phyloP scores from a whole-genome alignment of 2,113 vertebrate genomes.

The Zosterops japonicus region DNA sequence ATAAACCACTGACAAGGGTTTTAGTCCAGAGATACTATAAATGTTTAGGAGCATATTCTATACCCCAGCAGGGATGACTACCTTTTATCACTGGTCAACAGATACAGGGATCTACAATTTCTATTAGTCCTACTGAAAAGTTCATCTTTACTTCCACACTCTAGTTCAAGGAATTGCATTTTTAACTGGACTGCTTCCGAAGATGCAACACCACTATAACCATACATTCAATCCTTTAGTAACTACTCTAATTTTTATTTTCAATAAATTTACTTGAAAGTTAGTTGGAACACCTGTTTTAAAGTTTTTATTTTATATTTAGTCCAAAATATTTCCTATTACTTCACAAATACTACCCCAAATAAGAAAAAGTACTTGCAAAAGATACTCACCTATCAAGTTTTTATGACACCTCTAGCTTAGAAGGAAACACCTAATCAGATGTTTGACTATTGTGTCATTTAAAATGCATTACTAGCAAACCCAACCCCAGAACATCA shows the following conservation, averaged over 20 bases:
- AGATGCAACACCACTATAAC: not conserved
- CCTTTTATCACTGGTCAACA: not conserved
- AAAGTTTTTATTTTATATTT: not conserved
- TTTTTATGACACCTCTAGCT: not conserved
- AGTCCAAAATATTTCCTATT: slow-evolving; percentile 20
- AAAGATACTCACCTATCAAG: not conserved
- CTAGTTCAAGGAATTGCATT: not conserved
- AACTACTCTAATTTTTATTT: slow-evolving; percentile 12
- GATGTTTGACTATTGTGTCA: not conserved
- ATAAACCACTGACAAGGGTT: not conserved
- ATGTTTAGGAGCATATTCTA: not conserved
- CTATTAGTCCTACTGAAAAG: not conserved
- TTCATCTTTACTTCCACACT: not conserved
- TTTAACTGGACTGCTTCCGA: slow-evolving; percentile 13
- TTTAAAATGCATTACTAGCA: slow-evolving; percentile 3
- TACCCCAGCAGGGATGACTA: not conserved
- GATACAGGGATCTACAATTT: not conserved
- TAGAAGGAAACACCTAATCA: slow-evolving; percentile 15
- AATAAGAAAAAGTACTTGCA: slow-evolving; percentile 25
- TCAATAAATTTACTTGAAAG: not conserved
- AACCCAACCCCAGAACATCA: slow-evolving; percentile 1
- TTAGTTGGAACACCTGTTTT: not conserved
- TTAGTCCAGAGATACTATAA: not conserved
- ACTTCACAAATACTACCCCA: slow-evolving; percentile 45
- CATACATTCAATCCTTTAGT: not conserved